phyloP scores from a whole-genome alignment of 1,140 invertebrate species.

The Camponotus floridanus region DNA sequence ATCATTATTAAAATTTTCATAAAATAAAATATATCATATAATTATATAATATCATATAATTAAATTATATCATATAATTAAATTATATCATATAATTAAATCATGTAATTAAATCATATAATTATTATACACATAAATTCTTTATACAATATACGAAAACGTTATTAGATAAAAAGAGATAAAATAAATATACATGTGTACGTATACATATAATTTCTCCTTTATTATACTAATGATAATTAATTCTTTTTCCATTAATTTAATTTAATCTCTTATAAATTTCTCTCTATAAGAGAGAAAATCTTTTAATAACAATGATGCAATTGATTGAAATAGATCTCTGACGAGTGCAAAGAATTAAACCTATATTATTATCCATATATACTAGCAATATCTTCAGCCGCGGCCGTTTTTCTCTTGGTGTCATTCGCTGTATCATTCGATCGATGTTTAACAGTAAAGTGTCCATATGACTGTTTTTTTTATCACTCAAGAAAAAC shows the following conservation, averaged over 20 bases:
- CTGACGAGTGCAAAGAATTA: conserved; percentile 48
- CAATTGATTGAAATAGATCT: neutral
- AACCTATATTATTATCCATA: conserved; percentile 27
- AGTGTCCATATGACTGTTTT: conserved; percentile 36
- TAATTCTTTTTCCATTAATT: neutral
- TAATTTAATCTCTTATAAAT: neutral
- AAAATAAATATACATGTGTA: no score
- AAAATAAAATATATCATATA: no score
- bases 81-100: no score
- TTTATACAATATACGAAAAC: neutral
- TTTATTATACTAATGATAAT: neutral
- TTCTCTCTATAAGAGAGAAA: neutral
- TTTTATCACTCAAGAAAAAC: conserved; percentile 54
- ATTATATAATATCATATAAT: no score
- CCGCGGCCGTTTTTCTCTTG: conserved; percentile 24
- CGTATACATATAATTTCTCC: neutral
- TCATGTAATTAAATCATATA: no score
- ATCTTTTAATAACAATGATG: neutral
- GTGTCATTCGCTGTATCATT: conserved; percentile 46
- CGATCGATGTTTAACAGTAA: conserved; percentile 55
- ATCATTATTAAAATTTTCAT: no score
- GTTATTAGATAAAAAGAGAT: conserved; percentile 18
- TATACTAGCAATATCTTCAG: conserved; percentile 1
- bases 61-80: no score
- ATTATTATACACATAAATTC: neutral